These are phyloP conservation scores for Gobiocypris rarus DNA, from an alignment of 2,113 vertebrate genomes.

Conservation along the genomic window DNA sequence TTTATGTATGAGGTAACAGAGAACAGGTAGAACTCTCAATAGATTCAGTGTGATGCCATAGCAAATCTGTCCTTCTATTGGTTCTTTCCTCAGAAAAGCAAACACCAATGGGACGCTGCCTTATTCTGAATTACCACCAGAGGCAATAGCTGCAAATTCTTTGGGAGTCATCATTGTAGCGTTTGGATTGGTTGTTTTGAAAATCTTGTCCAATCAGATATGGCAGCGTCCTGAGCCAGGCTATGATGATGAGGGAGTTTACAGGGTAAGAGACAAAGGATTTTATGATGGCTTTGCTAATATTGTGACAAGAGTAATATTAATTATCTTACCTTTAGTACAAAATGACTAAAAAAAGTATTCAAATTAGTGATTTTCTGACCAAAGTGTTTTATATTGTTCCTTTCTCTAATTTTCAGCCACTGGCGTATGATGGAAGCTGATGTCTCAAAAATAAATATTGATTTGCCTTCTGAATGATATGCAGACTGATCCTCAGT, in stretches of 20 bases:
- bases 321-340: neutral
- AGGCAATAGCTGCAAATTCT: slow-evolving; percentile 84
- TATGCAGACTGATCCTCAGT: neutral
- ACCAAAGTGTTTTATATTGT: neutral
- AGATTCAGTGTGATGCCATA: neutral
- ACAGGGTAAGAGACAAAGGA: slow-evolving; percentile 65
- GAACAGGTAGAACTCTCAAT: neutral
- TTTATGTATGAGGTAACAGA: neutral
- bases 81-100: slow-evolving; percentile 68
- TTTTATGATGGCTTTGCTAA: neutral
- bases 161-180: slow-evolving; percentile 82
- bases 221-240: slow-evolving; percentile 83
- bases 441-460: slow-evolving; percentile 26
- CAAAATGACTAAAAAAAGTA: neutral
- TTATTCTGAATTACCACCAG: slow-evolving; percentile 79
- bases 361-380: neutral
- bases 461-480: neutral
- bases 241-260: slow-evolving; percentile 68
- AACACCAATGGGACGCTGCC: slow-evolving; percentile 57
- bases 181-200: slow-evolving; percentile 84
- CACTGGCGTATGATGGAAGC: slow-evolving; percentile 69
- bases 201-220: slow-evolving; percentile 76
- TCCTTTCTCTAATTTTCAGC: slow-evolving; percentile 64
- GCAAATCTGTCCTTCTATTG: slow-evolving; percentile 17
- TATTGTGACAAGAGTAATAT: neutral